Conservation (phyloP, 2,113 vertebrate species). For the Brevimyrus niger region DNA sequence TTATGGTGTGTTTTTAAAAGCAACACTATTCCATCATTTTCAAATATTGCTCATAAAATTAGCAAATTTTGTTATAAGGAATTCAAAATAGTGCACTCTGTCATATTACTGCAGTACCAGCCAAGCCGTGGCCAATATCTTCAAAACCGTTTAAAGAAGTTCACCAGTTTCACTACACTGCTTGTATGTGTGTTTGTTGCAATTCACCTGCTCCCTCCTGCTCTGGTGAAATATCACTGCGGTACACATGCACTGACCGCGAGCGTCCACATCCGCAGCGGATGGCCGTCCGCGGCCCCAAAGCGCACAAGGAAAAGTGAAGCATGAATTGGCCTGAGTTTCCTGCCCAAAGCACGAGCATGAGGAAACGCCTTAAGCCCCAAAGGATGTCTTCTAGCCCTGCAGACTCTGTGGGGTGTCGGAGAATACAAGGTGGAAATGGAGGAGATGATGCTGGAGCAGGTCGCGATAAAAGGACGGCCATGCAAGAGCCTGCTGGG, state of each 20-base stretch:
- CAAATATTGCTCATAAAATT: not conserved
- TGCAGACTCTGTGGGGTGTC: conserved; percentile 60
- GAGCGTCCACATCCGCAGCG: not conserved
- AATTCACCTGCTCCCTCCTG: not conserved
- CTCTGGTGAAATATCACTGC: not conserved
- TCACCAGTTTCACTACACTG: no score
- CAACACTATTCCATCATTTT: not conserved
- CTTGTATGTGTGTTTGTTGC: not conserved
- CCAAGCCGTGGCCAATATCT: not conserved
- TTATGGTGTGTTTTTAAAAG: not conserved
- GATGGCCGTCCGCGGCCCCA: not conserved
- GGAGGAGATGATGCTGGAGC: conserved; percentile 70
- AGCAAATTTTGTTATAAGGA: not conserved
- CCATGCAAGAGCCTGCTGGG: conserved; percentile 47
- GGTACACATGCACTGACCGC: no score
- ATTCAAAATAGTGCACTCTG: not conserved
- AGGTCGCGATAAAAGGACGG: conserved; percentile 47
- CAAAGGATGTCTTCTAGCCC: conserved; percentile 40
- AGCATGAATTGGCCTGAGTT: not conserved
- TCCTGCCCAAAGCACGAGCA: not conserved
- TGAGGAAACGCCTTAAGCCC: not conserved
- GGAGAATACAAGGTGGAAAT: conserved; percentile 60
- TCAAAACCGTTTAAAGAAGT: not conserved
- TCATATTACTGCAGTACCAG: not conserved
- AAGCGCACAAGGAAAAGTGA: not conserved